Conservation (phyloP, 1,140 invertebrate genomes). For the Coboldia fuscipes region DNA sequence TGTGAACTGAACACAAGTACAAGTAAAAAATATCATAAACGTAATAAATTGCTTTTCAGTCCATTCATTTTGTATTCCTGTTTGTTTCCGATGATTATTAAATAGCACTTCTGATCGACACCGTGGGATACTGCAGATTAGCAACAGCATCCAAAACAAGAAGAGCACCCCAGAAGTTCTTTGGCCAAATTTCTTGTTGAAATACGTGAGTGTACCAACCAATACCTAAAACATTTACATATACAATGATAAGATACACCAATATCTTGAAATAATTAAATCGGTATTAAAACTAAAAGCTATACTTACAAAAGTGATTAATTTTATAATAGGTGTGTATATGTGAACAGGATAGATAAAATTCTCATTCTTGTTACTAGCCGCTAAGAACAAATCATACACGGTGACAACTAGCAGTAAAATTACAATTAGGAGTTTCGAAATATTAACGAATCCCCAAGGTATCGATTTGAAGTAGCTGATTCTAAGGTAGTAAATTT, state of each 20-base stretch:
- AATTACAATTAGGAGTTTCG: constrained; percentile 48
- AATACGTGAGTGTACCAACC: constrained; percentile 40
- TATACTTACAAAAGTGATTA: constrained; percentile 56
- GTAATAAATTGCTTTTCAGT: constrained; percentile 42
- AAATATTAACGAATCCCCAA: constrained; percentile 56
- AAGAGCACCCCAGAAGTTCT: constrained; percentile 71
- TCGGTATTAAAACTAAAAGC: not conserved
- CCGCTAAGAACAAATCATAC: not conserved
- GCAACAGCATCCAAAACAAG: constrained; percentile 65
- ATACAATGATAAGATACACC: not conserved
- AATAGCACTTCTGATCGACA: constrained; percentile 42
- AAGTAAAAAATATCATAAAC: constrained; percentile 63
- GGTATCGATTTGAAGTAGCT: constrained; percentile 64
- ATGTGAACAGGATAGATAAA: constrained; percentile 31
- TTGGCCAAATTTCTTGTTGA: constrained; percentile 64
- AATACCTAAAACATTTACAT: constrained; percentile 35
- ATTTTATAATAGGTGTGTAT: constrained; percentile 49
- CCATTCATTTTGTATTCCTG: constrained; percentile 7
- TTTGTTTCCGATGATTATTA: constrained; percentile 13
- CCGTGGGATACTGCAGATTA: constrained; percentile 44
- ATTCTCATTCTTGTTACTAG: too few species aligned
- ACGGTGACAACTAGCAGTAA: constrained; percentile 34
- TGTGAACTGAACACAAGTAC: constrained; percentile 47
- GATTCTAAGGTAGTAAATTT: constrained; percentile 51
- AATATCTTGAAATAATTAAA: not conserved